Percentiles rank a stretch among this genome's conserved stretches.
phyloP scores from a whole-genome alignment of 2,888 invertebrate species.

The Tortricodes alternella region DNA sequence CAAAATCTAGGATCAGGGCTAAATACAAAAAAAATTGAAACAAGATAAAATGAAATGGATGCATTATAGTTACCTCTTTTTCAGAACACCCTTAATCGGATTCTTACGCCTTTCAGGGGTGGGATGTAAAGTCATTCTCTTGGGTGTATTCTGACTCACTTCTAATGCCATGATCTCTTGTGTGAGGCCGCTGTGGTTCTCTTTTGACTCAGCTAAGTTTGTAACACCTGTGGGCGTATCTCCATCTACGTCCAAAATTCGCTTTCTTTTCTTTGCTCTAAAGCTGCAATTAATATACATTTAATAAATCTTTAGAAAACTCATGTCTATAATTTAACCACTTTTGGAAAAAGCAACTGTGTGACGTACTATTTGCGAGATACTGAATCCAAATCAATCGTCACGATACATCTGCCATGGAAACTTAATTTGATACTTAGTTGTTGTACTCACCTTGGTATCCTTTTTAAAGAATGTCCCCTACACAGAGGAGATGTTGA shows the following conservation, averaged over 20 bases:
- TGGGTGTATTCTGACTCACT: slow-evolving; percentile 86
- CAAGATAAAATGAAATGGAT: too few species aligned
- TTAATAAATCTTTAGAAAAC: too few species aligned
- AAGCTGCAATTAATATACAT: slow-evolving; percentile 50
- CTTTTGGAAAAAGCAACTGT: too few species aligned
- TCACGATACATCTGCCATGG: too few species aligned
- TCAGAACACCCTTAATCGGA: slow-evolving; percentile 83
- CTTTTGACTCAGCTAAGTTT: slow-evolving; percentile 66
- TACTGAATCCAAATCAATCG: too few species aligned
- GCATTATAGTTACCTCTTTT: slow-evolving; percentile 71
- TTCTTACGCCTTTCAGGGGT: slow-evolving; percentile 77
- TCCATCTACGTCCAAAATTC: slow-evolving; percentile 77
- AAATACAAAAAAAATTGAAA: too few species aligned
- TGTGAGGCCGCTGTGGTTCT: slow-evolving; percentile 85
- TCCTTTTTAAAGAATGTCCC: slow-evolving; percentile 72
- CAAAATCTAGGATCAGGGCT: too few species aligned
- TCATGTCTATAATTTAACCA: too few species aligned
- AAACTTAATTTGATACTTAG: too few species aligned
- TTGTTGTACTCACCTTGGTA: slow-evolving; percentile 63
- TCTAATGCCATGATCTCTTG: slow-evolving; percentile 87
- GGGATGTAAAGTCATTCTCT: slow-evolving; percentile 80
- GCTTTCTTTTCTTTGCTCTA: slow-evolving; percentile 84
- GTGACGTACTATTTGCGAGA: too few species aligned
- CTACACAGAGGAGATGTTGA: slow-evolving; percentile 83
- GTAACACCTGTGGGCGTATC: slow-evolving; percentile 73